These are phyloP conservation scores for Carassius auratus DNA, from an alignment of 2,113 vertebrate species.

Conservation along the genomic window DNA sequence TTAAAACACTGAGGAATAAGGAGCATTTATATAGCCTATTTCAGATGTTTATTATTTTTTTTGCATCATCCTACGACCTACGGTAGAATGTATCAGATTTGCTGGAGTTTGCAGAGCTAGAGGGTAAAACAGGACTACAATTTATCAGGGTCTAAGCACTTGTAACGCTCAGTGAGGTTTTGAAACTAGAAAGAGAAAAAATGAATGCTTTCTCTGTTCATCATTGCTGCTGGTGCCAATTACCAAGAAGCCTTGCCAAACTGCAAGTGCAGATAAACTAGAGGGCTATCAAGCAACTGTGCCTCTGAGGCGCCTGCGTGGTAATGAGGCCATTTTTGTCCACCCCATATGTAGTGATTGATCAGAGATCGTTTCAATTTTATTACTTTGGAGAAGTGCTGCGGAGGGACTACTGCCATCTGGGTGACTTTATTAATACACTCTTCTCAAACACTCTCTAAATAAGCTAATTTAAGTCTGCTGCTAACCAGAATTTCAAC, in stretches of 20 bases:
- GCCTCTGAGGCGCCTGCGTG: conserved; percentile 38
- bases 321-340: conserved; percentile 52
- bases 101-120: not conserved
- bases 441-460: not conserved
- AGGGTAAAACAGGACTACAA: not conserved
- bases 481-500: not conserved
- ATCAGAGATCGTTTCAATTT: conserved; percentile 56
- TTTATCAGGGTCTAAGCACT: not conserved
- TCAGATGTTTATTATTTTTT: not conserved
- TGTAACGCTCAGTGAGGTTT: not conserved
- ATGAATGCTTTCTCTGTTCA: conserved; percentile 9
- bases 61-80: not conserved
- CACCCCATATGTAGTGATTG: conserved; percentile 52
- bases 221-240: not conserved
- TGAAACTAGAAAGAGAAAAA: conserved; percentile 1
- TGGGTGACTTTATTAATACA: conserved; percentile 36
- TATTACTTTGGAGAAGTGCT: conserved; percentile 47
- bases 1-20: not conserved
- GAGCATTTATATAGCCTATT: no score
- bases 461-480: conserved; percentile 10
- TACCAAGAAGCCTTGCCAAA: conserved; percentile 2
- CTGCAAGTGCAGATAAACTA: conserved; percentile 54
- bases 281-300: conserved; percentile 39
- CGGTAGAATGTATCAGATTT: not conserved
- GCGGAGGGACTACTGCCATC: conserved; percentile 42